Base-by-base conservation (phyloP, 2,113 vertebrate species). In the Parus major region DNA sequence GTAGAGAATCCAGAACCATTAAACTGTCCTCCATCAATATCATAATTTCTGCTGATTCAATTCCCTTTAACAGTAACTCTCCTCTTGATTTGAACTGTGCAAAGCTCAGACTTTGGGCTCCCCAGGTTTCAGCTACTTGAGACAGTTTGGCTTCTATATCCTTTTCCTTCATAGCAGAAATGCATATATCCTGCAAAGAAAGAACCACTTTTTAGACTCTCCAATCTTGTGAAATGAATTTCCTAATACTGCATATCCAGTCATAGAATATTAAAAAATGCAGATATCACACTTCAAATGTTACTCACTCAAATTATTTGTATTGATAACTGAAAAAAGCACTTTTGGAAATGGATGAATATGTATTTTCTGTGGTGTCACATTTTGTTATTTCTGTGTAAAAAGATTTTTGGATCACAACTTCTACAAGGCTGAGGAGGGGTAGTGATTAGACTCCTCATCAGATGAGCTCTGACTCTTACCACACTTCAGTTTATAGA, bases 121-220 rank as follows among this genome's bases (percentile, higher is more conserved):
- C 97, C 98, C 98, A 98, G 10, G 53, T 97, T 3, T 98, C 97
- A 94, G 93, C 4, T 82, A 98, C 93, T 69, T 97, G 98, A 41
- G 69, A 44, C 39, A 98, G 42, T 81, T 98, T 98, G 52, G 98
- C 98, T 96, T 98, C 98, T 66, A 98, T 98, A 90, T 98, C 98
- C 60, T 98, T 98, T 95, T 98, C 98, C 82, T 98, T 98, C 90
- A 91, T 98, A 79, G 98, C 98, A 87, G 97, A 98, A 96, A 98
- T 98, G 50, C 98, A 98, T 84, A 98, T 98, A 87, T 98, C 98
- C 98, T 98, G 87, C 29, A 86, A 85, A 86, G 41, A n/a, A 92
- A 86, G 42, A 66, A 29, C 1, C 2, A 16, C 18, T 19, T 86
- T 85, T 93, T 81, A 88, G 21, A 68, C 28, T 33, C 28, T 79